phyloP scores from a whole-genome alignment of 2,888 invertebrate genomes.

The Ophraella communa region DNA sequence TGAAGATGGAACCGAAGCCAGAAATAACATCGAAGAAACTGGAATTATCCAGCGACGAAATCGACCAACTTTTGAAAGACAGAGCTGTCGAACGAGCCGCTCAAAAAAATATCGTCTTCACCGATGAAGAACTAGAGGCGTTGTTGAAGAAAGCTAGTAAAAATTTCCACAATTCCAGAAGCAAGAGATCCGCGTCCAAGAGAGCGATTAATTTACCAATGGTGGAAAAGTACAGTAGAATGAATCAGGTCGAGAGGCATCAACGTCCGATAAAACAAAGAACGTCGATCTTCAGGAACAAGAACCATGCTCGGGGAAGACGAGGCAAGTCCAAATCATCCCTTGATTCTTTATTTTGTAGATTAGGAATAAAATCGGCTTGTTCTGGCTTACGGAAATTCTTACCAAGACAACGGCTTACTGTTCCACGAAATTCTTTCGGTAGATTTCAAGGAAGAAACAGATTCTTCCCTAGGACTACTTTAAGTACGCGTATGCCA shows the following conservation, averaged over 20 bases:
- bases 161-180: constrained; percentile 39
- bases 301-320: constrained; percentile 6
- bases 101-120: constrained; percentile 47
- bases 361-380: too few relatives aligned
- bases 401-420: background rate
- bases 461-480: background rate
- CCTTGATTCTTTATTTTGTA: background rate
- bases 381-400: background rate
- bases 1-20: constrained; percentile 12
- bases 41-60: constrained; percentile 42
- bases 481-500: background rate
- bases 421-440: background rate
- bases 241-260: background rate
- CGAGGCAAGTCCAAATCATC: constrained; percentile 8
- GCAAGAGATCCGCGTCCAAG: constrained; percentile 30
- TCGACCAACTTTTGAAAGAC: constrained; percentile 50
- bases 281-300: background rate
- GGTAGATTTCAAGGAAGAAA: background rate
- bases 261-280: background rate
- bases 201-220: constrained; percentile 43
- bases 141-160: constrained; percentile 47
- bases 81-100: constrained; percentile 49
- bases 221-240: constrained; percentile 23
- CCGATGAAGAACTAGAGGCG: constrained; percentile 50
- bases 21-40: constrained; percentile 20